Base-by-base conservation (phyloP, 2,797 vertebrate genomes). In the Chlorospingus flavigularis region DNA sequence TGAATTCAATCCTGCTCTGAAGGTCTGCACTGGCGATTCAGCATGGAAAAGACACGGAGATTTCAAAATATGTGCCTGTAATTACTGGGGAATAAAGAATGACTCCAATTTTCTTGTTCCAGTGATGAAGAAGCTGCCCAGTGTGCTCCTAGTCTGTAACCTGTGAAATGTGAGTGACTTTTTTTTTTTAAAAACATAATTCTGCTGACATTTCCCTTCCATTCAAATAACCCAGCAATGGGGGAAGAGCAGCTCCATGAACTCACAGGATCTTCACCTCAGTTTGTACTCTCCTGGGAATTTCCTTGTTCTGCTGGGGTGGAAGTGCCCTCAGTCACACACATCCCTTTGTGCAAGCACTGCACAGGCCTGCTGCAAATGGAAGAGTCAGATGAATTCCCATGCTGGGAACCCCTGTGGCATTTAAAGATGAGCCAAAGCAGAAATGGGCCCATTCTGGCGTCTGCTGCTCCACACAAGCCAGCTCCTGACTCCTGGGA, bases 181-280 rank as follows among this genome's bases (percentile, higher is more conserved):
- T 24, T 61, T 35, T 68, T 65, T 48, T 40, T 10, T 8, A 30
- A 26, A n/a, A 50, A 8, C 18, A 6, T 7, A 40, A 73, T 95
- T 95, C 57, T 95, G 92, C 92, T 92, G 94, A 94, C 84, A 55
- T 86, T 96, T 89, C 80, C 81, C 90, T 92, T 95, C 55, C 71
- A 79, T 88, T 86, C 53, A 89, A 80, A 60, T 58, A 88, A 61
- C 77, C 86, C 86, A 79, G 86, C 86, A 83, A 86, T 84, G 70
- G 11, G 73, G 87, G 55, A 93, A 86, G 68, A 92, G 92, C 76
- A 76, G 55, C 48, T 82, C 62, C 11, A 57, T 42, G 6, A 0
- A 30, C 19, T 7, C 82, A 78, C 66, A 54, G 87, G 70, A 91
- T 88, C 88, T 91, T 93, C 88, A 91, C 91, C 92, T 94, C 30